These are phyloP conservation scores for Lasioglossum zephyrum DNA, from an alignment of 2,888 invertebrate genomes.

Conservation along the genomic window DNA sequence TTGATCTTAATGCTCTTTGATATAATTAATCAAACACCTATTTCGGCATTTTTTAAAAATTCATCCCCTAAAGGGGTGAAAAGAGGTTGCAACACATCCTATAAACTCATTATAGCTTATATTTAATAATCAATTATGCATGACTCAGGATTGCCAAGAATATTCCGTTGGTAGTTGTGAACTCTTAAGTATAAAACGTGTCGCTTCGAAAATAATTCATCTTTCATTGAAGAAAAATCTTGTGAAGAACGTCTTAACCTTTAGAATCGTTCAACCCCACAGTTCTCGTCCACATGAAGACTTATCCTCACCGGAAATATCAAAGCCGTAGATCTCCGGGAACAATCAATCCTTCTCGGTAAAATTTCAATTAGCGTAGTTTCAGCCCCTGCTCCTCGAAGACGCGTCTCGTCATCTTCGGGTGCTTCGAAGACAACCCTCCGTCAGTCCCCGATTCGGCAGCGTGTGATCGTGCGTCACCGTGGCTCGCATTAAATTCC, in stretches of 20 bases:
- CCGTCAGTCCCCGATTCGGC: constrained; percentile 44
- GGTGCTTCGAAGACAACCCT: constrained; percentile 23
- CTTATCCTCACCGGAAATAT: neutral
- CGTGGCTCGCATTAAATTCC: constrained; percentile 82
- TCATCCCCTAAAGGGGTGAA: too few species aligned
- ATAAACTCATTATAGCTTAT: too few species aligned
- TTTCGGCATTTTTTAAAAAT: too few species aligned
- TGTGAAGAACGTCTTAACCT: neutral
- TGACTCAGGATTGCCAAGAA: too few species aligned
- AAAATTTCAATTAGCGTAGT: constrained; percentile 60
- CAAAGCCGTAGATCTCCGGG: neutral
- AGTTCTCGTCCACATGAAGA: neutral
- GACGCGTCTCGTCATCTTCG: constrained; percentile 36
- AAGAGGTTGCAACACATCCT: too few species aligned
- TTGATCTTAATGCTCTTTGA: too few species aligned
- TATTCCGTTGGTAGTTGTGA: too few species aligned
- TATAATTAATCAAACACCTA: too few species aligned
- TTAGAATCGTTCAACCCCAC: neutral
- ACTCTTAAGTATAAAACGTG: too few species aligned
- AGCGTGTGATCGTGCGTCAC: constrained; percentile 69
- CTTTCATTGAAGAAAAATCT: neutral
- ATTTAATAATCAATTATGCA: too few species aligned
- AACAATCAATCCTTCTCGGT: neutral
- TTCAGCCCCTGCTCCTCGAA: constrained; percentile 13
- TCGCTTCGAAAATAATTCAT: too few species aligned